phyloP scores from a whole-genome alignment of 2,888 invertebrate genomes.

The Rapana venosa region DNA sequence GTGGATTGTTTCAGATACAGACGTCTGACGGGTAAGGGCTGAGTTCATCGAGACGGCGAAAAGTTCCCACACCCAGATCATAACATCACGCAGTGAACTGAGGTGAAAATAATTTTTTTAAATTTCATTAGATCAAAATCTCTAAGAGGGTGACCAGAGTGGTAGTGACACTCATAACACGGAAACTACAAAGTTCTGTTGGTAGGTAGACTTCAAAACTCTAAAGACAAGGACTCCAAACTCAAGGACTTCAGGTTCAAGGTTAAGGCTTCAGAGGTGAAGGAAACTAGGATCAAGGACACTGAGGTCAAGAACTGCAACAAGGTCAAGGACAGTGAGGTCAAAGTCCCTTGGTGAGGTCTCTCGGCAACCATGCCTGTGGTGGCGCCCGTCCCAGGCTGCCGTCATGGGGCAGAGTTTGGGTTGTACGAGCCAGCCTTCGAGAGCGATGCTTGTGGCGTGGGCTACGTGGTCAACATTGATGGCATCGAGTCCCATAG shows the following conservation, averaged over 20 bases:
- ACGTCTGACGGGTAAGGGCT: not conserved
- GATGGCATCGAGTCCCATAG: conserved; percentile 96
- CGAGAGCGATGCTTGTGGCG: conserved; percentile 98
- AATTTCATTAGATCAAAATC: not conserved
- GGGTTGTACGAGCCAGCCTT: conserved; percentile 96
- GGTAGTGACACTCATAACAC: not conserved
- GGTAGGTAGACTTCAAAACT: too few species aligned
- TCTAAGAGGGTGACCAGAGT: too few species aligned
- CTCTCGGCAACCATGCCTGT: conserved; percentile 45
- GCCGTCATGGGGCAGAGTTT: conserved; percentile 59
- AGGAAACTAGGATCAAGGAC: not conserved
- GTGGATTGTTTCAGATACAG: not conserved
- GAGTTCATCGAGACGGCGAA: not conserved
- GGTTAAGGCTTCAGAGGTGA: too few species aligned
- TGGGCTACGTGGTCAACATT: conserved; percentile 99
- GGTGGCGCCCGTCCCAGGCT: conserved; percentile 50
- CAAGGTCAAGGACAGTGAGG: not conserved
- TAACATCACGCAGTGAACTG: not conserved
- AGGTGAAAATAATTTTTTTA: not conserved
- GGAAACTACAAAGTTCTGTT: not conserved
- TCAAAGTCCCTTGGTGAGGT: not conserved
- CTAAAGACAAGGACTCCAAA: not conserved
- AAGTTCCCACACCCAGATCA: not conserved
- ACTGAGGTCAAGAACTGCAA: not conserved
- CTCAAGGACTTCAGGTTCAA: not conserved